Conservation (phyloP, 2,113 vertebrate species). For the Hassar affinis region DNA sequence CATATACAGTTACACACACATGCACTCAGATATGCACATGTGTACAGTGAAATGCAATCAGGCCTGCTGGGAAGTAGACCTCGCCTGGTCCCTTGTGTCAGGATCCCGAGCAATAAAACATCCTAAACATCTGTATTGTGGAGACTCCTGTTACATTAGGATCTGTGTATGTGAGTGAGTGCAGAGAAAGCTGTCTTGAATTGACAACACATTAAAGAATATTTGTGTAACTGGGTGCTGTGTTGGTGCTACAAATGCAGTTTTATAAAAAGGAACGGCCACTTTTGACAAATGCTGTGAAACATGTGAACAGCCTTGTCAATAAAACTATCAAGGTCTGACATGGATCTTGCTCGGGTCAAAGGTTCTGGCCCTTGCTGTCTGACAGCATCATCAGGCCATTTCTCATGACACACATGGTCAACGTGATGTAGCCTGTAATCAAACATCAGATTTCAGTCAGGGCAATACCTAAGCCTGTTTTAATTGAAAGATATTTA, state of each 20-base stretch:
- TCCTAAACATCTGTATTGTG: slow-evolving; percentile 17
- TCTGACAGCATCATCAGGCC: background rate
- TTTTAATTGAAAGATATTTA: background rate
- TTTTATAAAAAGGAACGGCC: background rate
- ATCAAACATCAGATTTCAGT: background rate
- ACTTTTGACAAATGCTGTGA: background rate
- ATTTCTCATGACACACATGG: background rate
- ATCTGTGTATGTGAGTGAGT: slow-evolving; percentile 1
- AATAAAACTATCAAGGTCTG: no score
- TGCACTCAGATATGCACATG: background rate
- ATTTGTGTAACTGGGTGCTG: background rate
- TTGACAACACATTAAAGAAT: slow-evolving; percentile 1
- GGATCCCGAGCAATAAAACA: slow-evolving; percentile 32
- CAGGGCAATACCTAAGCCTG: no score
- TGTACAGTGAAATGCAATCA: slow-evolving; percentile 35
- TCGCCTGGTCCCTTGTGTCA: background rate
- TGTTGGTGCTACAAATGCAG: background rate
- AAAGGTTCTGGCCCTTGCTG: background rate
- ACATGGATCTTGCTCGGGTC: no score
- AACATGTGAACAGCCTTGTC: background rate
- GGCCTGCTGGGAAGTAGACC: slow-evolving; percentile 14
- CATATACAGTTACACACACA: slow-evolving; percentile 32
- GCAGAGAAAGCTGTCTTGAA: background rate
- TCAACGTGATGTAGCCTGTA: background rate
- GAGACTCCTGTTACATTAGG: slow-evolving; percentile 5